Percentiles rank a stretch among this genome's conserved stretches.
These are phyloP conservation scores for Cecidostiba fungosa DNA, from an alignment of 2,888 invertebrate genomes.

Conservation along the genomic window DNA sequence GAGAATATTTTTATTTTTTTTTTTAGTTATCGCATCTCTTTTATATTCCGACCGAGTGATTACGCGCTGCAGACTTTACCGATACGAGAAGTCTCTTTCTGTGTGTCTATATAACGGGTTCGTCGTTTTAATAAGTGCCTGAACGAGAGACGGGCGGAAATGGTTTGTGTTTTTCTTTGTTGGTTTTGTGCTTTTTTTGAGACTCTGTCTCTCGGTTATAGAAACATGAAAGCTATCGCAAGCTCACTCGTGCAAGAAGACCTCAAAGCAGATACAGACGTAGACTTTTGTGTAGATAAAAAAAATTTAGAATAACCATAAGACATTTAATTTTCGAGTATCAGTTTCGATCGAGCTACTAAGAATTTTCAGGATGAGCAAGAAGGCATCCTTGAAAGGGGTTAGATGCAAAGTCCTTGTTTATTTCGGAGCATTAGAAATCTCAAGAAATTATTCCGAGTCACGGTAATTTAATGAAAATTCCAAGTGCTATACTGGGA, in stretches of 20 bases:
- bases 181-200: background rate
- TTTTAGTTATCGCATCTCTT: conserved; percentile 9
- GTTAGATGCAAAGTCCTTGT: background rate
- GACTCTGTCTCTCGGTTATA: background rate
- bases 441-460: background rate
- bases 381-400: background rate
- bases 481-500: background rate
- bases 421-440: conserved; percentile 18
- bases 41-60: conserved; percentile 17
- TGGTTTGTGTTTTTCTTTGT: background rate
- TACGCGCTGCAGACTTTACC: background rate
- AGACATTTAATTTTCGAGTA: background rate
- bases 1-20: conserved; percentile 16
- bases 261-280: no score
- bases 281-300: background rate
- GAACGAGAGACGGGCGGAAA: background rate
- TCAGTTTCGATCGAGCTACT: background rate
- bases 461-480: conserved; percentile 37
- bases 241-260: no score
- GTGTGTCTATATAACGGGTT: background rate
- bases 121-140: conserved; percentile 21
- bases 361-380: background rate
- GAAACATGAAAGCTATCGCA: no score
- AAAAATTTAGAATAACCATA: background rate
- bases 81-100: background rate